Conservation (phyloP, 2,113 vertebrate genomes). For the Todiramphus chloris region DNA sequence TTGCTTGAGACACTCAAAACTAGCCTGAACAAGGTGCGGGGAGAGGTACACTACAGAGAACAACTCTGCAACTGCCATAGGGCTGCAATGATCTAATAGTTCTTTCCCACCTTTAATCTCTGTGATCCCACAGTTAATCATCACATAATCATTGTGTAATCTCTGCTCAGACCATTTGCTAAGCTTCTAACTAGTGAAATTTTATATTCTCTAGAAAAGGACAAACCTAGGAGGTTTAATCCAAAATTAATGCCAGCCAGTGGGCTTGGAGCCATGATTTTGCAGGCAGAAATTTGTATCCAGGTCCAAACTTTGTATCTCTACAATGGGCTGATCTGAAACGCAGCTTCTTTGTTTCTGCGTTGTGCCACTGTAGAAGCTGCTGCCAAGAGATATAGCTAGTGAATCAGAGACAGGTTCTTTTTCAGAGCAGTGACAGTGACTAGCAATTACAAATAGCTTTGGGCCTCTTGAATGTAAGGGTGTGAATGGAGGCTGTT, state of each 20-base stretch:
- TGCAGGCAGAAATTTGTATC: background rate
- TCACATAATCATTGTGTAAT: constrained; percentile 50
- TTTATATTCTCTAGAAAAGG: background rate
- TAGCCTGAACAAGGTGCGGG: constrained; percentile 57
- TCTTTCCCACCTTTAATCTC: constrained; percentile 55
- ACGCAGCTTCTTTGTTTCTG: background rate
- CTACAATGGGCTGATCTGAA: background rate
- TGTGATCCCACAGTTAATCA: constrained; percentile 59
- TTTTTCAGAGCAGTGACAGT: background rate
- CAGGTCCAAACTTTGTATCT: background rate
- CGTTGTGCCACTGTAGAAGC: background rate
- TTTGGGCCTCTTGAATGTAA: background rate
- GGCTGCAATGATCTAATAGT: constrained; percentile 49
- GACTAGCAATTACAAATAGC: background rate
- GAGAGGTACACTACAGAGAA: background rate
- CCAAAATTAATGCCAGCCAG: background rate
- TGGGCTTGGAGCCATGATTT: background rate
- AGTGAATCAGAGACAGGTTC: background rate
- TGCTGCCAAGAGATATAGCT: background rate
- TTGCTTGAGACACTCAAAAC: constrained; percentile 43
- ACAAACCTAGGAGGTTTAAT: background rate
- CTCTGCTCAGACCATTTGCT: constrained; percentile 41
- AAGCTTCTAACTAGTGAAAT: background rate
- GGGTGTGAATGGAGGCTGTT: accelerated
- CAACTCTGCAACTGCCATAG: constrained; percentile 35